Evolutionary conservation across 2,797 vertebrate genomes (phyloP).

Genomic region (Siniperca undulata): DNA sequence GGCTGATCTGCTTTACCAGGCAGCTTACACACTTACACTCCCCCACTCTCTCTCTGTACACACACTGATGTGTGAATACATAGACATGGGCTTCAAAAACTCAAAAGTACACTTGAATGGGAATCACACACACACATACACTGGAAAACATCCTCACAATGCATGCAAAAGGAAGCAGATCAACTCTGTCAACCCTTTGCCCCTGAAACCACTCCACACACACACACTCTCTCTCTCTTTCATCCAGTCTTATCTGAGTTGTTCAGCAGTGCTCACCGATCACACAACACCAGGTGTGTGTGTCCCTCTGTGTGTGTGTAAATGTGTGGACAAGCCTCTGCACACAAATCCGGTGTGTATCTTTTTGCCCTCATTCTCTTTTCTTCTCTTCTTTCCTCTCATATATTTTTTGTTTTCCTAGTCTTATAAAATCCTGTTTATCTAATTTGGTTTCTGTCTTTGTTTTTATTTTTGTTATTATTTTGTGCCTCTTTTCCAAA

Average conservation of each 20-base stretch:
- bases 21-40: slow-evolving; percentile 14
- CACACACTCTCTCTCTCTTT: slow-evolving; percentile 8
- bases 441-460: not conserved
- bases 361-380: not conserved
- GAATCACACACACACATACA: slow-evolving; percentile 25
- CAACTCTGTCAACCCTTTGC: slow-evolving; percentile 11
- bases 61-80: slow-evolving; percentile 15
- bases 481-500: not conserved
- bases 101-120: slow-evolving; percentile 22
- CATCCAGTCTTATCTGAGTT: slow-evolving; percentile 46
- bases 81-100: slow-evolving; percentile 6
- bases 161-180: slow-evolving; percentile 31
- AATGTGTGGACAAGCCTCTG: slow-evolving; percentile 3
- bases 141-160: slow-evolving; percentile 3
- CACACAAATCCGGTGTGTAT: slow-evolving; percentile 10
- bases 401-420: not conserved
- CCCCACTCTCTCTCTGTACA: not conserved
- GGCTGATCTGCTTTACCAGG: slow-evolving; percentile 35
- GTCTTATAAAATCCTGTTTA: not conserved
- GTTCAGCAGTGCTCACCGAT: slow-evolving; percentile 43
- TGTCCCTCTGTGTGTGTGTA: slow-evolving; percentile 24
- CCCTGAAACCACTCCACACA: not conserved
- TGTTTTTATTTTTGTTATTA: not conserved
- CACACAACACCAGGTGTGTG: slow-evolving; percentile 39
- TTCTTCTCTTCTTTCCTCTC: not conserved